Base-by-base conservation (phyloP, 1,140 invertebrate genomes). In the Cydia splendana region DNA sequence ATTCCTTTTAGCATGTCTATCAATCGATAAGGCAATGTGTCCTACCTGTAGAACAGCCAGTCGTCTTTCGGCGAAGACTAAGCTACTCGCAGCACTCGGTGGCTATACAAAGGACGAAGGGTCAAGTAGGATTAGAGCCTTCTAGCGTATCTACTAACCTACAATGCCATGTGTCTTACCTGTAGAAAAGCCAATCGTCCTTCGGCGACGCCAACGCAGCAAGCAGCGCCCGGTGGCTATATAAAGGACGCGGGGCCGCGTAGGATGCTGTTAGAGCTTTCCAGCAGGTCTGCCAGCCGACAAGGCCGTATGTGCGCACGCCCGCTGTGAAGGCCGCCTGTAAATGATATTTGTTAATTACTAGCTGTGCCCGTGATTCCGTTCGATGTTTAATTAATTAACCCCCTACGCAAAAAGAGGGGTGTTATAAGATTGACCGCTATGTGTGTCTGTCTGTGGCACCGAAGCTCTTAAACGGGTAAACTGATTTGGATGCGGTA, bases 251-350 rank as follows among this genome's bases (percentile, higher is more conserved):
- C 18, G 87, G 87, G 15, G 88, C 86, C 1, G 81, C 71, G 71
- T 78, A 78, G 0, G 89, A 89, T 0, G 82, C 51, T 1, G 82
- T 71, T 13, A 91, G 79, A 1, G n/a, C n/a, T n/a, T n/a, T n/a
- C n/a, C n/a, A n/a, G n/a, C n/a, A n/a, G n/a, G 82, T 83, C 0
- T 10, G 74, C 89, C 87, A 91, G 7, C 85, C 89, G 0, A 2
- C 13, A 28, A 45, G 77, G 20, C 90, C 88, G 73, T 77, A 78
- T 0, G 57, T 74, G 0, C 87, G 81, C 1, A 91, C 84, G 12
- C 88, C 90, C 18, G 90, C 88, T 28, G 87, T 88, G 78, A 90
- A 88, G 30, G 88, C 88, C 1, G 85, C 90, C 90, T 91, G 78
- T 1, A 51, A n/a, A 24, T 28, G 9, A n/a, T 3, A 45, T 48